phyloP scores from a whole-genome alignment of 2,888 invertebrate genomes.

The Alentia gelatinosa region DNA sequence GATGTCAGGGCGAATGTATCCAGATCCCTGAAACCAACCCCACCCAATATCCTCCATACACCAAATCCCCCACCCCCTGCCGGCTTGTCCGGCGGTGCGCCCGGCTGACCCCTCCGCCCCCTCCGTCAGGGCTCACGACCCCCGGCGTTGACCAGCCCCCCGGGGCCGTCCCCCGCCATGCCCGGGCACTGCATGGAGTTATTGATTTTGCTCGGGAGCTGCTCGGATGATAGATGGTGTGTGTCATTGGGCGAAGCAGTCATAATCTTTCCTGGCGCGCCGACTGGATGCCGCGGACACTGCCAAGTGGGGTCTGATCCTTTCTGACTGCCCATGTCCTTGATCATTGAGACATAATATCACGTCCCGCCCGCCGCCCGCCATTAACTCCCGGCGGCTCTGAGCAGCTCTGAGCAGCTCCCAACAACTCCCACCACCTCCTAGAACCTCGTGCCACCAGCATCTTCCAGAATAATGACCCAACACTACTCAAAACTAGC shows the following conservation, averaged over 20 bases:
- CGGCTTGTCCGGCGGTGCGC: too few relatives aligned
- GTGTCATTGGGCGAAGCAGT: conserved; percentile 39
- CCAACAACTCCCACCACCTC: not conserved
- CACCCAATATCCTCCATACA: not conserved
- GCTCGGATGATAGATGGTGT: conserved; percentile 17
- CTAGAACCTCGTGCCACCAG: too few relatives aligned
- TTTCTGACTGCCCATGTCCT: not conserved
- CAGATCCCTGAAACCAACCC: not conserved
- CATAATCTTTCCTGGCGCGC: conserved; percentile 40
- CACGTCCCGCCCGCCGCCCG: not conserved
- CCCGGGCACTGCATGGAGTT: not conserved
- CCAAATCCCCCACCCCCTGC: not conserved
- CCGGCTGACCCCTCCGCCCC: not conserved
- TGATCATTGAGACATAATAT: conserved; percentile 42
- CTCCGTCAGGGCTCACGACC: not conserved
- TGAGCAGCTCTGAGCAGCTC: not conserved
- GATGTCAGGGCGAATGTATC: conserved; percentile 14
- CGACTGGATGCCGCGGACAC: conserved; percentile 12
- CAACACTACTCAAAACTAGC: too few relatives aligned
- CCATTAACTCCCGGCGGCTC: not conserved
- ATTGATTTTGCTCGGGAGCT: not conserved
- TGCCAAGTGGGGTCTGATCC: conserved; percentile 36
- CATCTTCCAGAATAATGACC: too few relatives aligned
- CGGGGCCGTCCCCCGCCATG: not conserved
- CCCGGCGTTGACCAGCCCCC: not conserved